Conservation (phyloP, 2,888 invertebrate genomes). For the Acronicta leporina region DNA sequence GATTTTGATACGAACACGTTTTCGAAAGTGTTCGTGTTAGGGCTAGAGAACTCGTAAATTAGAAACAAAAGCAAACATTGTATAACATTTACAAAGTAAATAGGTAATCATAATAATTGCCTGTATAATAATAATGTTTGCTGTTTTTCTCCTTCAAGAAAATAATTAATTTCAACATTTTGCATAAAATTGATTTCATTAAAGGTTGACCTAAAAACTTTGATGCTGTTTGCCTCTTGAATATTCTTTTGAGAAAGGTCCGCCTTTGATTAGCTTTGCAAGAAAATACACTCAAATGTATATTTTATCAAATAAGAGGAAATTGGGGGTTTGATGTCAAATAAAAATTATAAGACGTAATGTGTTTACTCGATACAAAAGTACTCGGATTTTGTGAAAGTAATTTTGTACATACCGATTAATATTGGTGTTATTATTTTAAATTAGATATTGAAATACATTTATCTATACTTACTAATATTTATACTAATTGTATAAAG, state of each 20-base stretch:
- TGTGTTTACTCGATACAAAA: slow-evolving; percentile 31
- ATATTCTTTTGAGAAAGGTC: slow-evolving; percentile 68
- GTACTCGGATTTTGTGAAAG: slow-evolving; percentile 12
- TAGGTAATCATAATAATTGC: background rate
- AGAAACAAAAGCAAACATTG: too few species aligned
- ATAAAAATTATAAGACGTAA: slow-evolving; percentile 32
- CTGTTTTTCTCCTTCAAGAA: slow-evolving; percentile 18
- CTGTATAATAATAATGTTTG: background rate
- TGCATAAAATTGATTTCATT: slow-evolving; percentile 79
- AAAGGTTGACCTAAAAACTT: slow-evolving; percentile 63
- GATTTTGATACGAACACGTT: too few species aligned
- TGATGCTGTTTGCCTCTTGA: slow-evolving; percentile 52
- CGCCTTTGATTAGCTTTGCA: slow-evolving; percentile 64
- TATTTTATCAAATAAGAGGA: slow-evolving; percentile 38
- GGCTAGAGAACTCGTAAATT: too few species aligned
- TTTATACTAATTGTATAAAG: too few species aligned
- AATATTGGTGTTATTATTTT: slow-evolving; percentile 9
- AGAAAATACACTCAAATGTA: slow-evolving; percentile 36
- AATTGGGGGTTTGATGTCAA: slow-evolving; percentile 26
- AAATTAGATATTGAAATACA: too few species aligned
- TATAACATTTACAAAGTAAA: background rate
- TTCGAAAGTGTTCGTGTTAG: too few species aligned
- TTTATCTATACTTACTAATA: too few species aligned
- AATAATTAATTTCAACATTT: slow-evolving; percentile 63
- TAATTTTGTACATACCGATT: slow-evolving; percentile 15